Conservation (phyloP, 2,113 vertebrate species). For the Isurus oxyrinchus region DNA sequence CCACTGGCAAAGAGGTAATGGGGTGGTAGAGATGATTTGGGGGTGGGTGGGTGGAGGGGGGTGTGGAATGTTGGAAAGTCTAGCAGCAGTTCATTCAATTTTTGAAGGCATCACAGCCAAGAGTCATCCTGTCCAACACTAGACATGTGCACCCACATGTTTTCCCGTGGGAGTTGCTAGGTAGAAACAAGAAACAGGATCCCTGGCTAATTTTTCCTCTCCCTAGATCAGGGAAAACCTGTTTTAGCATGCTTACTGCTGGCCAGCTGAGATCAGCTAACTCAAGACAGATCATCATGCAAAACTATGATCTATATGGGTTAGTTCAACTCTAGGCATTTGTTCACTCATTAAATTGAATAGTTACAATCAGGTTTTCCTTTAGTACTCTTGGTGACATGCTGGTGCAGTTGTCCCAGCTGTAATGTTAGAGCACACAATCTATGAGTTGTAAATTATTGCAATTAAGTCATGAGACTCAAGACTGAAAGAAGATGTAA, state of each 20-base stretch:
- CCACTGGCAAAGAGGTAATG: not conserved
- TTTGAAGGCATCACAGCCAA: not conserved
- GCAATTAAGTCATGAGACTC: not conserved
- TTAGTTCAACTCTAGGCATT: not conserved
- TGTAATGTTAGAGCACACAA: not conserved
- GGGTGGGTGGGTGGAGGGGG: too few relatives aligned
- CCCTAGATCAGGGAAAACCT: not conserved
- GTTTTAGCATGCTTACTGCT: not conserved
- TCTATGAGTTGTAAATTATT: not conserved
- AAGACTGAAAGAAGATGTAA: too few relatives aligned
- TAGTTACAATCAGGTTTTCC: not conserved
- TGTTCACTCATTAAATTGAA: not conserved
- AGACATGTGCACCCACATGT: too few relatives aligned
- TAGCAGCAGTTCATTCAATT: not conserved
- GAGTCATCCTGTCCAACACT: not conserved
- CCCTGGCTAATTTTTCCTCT: not conserved
- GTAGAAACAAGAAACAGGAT: not conserved
- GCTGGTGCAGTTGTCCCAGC: not conserved
- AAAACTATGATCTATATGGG: not conserved
- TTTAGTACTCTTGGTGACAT: not conserved
- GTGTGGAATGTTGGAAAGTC: not conserved
- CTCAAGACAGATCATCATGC: not conserved
- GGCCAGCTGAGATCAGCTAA: not conserved
- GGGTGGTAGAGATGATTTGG: not conserved
- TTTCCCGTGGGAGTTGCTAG: not conserved